phyloP scores from a whole-genome alignment of 2,888 invertebrate species.

The Glaucopsyche alexis region DNA sequence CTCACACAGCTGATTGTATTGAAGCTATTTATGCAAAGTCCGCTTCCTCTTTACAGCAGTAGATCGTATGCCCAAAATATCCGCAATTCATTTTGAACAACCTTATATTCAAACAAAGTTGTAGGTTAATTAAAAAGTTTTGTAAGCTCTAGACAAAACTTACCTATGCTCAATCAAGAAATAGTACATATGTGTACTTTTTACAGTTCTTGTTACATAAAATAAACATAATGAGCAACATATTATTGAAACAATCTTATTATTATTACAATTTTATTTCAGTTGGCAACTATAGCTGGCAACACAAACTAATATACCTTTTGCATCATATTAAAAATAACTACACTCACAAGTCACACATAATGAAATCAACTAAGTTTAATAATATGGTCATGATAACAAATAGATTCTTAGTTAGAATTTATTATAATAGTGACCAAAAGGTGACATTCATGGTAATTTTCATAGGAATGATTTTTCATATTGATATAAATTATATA shows the following conservation, averaged over 20 bases:
- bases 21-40: too few relatives aligned
- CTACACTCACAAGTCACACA: constrained; percentile 22
- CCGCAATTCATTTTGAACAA: too few relatives aligned
- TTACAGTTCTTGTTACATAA: neutral
- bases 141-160: too few relatives aligned
- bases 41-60: too few relatives aligned
- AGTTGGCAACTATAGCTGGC: constrained; percentile 19
- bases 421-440: neutral
- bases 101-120: too few relatives aligned
- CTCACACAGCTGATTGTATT: too few relatives aligned
- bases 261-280: neutral
- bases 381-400: constrained; percentile 1
- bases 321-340: neutral
- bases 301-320: constrained; percentile 8
- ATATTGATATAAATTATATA: neutral
- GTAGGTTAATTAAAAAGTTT: too few relatives aligned
- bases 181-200: too few relatives aligned
- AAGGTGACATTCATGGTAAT: neutral
- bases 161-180: too few relatives aligned
- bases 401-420: neutral
- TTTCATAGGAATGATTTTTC: neutral
- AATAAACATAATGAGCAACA: constrained; percentile 29
- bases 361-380: neutral
- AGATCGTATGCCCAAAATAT: too few relatives aligned
- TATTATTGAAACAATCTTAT: constrained; percentile 22